Evolutionary conservation across 2,888 invertebrate species (phyloP).

Genomic region (Byasa hedistus): DNA sequence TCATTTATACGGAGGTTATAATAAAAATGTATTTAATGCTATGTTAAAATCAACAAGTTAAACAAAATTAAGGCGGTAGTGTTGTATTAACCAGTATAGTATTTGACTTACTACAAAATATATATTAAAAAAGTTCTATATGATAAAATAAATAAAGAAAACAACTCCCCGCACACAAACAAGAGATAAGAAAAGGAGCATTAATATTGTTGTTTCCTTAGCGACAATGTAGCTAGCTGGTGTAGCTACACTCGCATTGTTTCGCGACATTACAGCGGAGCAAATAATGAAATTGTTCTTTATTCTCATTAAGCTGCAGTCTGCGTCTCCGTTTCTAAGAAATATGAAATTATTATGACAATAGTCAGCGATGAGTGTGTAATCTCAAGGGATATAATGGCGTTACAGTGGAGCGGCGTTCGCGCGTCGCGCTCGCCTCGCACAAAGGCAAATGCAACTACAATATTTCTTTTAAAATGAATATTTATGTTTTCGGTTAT

Average conservation of each 20-base stretch:
- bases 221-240: slow-evolving; percentile 14
- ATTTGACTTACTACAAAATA: neutral
- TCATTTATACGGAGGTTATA: too few relatives aligned
- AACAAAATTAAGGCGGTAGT: too few relatives aligned
- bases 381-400: slow-evolving; percentile 29
- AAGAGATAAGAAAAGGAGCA: slow-evolving; percentile 9
- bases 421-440: slow-evolving; percentile 10
- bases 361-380: slow-evolving; percentile 31
- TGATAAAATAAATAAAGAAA: slow-evolving; percentile 1
- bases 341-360: slow-evolving; percentile 31
- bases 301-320: slow-evolving; percentile 31
- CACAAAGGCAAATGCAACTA: slow-evolving; percentile 26
- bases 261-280: slow-evolving; percentile 23
- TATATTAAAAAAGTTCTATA: neutral
- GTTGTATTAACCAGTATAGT: too few relatives aligned
- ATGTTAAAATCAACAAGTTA: too few relatives aligned
- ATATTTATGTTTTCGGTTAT: slow-evolving; percentile 3
- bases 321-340: slow-evolving; percentile 28
- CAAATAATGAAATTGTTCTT: slow-evolving; percentile 31
- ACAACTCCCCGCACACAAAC: slow-evolving; percentile 4
- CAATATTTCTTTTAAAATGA: slow-evolving; percentile 9
- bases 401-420: slow-evolving; percentile 25
- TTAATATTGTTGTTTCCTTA: slow-evolving; percentile 20
- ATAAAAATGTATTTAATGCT: too few relatives aligned
- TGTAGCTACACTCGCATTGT: slow-evolving; percentile 17